phyloP scores from a whole-genome alignment of 2,797 vertebrate genomes.

The Chrysocyon brachyurus region DNA sequence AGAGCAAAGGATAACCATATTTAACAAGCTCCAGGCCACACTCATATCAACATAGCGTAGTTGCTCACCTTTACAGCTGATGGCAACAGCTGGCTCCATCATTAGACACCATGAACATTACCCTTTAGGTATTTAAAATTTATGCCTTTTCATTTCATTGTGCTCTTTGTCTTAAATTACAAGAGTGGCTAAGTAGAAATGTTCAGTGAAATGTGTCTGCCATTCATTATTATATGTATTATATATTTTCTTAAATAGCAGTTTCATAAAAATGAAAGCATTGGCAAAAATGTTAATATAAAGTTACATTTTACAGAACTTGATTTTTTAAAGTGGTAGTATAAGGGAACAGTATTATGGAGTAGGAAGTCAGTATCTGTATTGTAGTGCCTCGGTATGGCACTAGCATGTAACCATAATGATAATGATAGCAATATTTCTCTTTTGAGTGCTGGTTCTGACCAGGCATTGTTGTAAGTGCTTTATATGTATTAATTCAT shows the following conservation, averaged over 20 bases:
- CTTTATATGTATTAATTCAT: not conserved
- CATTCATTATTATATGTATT: not conserved
- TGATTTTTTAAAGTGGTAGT: not conserved
- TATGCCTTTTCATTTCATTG: constrained; percentile 18
- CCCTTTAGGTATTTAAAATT: not conserved
- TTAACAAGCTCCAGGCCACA: not conserved
- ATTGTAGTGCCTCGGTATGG: not conserved
- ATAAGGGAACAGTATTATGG: not conserved
- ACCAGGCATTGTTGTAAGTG: not conserved
- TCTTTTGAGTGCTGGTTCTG: not conserved
- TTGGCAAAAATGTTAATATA: constrained; percentile 25
- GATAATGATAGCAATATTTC: not conserved
- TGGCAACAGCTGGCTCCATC: not conserved
- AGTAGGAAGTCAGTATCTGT: not conserved
- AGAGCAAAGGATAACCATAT: not conserved
- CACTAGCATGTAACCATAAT: not conserved
- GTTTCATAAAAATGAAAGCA: constrained; percentile 40
- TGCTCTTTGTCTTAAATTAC: constrained; percentile 18
- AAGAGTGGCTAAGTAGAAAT: not conserved
- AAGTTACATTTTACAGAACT: not conserved
- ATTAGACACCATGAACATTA: not conserved
- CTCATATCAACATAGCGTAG: not conserved
- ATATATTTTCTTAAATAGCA: constrained; percentile 56
- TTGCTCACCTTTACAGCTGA: not conserved
- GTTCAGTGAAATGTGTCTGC: constrained; percentile 9